These are phyloP conservation scores for Agelaius phoeniceus DNA, from an alignment of 2,113 vertebrate species.

Conservation along the genomic window DNA sequence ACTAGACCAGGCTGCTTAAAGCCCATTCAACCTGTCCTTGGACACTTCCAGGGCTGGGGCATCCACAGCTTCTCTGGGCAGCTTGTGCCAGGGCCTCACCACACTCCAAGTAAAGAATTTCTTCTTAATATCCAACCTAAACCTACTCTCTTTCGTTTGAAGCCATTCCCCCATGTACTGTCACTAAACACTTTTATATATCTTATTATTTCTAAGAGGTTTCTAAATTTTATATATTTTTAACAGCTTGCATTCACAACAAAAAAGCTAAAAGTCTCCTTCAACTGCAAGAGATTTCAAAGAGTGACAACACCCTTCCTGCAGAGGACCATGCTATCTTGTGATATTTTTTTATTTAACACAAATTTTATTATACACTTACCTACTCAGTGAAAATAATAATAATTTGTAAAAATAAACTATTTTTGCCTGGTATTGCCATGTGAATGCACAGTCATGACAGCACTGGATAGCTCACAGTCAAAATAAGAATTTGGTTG, in stretches of 20 bases:
- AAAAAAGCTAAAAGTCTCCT: not conserved
- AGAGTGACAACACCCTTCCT: not conserved
- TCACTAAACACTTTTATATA: not conserved
- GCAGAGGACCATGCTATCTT: not conserved
- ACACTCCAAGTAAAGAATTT: not conserved
- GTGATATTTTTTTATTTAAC: not conserved
- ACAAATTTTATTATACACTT: not conserved
- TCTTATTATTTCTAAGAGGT: not conserved
- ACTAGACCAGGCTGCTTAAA: not conserved
- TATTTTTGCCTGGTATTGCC: not conserved
- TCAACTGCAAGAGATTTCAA: not conserved
- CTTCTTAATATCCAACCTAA: not conserved
- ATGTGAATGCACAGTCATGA: not conserved
- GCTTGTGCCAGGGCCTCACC: rapidly evolving
- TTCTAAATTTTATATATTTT: not conserved
- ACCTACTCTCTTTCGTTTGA: not conserved
- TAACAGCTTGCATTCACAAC: not conserved
- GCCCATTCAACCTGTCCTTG: not conserved
- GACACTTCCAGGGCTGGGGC: not conserved
- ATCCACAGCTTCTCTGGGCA: not conserved
- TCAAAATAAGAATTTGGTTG: not conserved
- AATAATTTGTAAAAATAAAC: not conserved
- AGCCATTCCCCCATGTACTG: not conserved
- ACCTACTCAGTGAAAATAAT: not conserved
- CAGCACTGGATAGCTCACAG: not conserved